Evolutionary conservation across 2,113 vertebrate species (phyloP), one percentile per base, ranked within the genome.

Genomic region (Psophia crepitans): DNA sequence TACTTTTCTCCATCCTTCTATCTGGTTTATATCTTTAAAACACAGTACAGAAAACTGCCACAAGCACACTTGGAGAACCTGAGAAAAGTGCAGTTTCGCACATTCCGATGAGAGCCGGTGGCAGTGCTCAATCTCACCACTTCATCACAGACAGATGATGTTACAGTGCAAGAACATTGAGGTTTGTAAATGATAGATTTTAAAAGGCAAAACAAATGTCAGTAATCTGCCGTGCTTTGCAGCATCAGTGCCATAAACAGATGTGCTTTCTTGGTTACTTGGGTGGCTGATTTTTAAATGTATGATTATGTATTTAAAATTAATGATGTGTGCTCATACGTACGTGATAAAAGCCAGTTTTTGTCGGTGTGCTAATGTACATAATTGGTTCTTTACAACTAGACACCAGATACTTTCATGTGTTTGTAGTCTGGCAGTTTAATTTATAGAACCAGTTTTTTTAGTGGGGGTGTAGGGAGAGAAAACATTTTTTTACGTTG

Each of bases 41-140:
- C 56, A 84, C 85, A 74, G 26, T 69, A 48, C 1, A 0, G 82
- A 93, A 91, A 97, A 86, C 87, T 85, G 43, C 87, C 84, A 91
- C 32, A 37, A 93, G 88, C 83, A 78, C 58, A 73, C 35, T 84
- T 39, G 76, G 64, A 94, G 66, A 69, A 86, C 83, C 75, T 84
- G 63, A 82, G 51, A 86, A 95, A 97, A 96, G 90, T 93, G 71
- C 76, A 56, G 92, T 94, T 96, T 96, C 14, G 8, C 87, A 89
- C 76, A 90, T 90, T 77, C 49, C 85, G 86, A 32, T 39, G 57
- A 89, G 89, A 96, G 82, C 75, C 70, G 78, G 75, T 64, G 88
- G 85, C 77, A 96, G 73, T 17, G 32, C 92, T 96, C 65, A 61
- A 22, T 86, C 90, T 93, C 95, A 77, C 53, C 21, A 22, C 74